Percentiles rank a stretch among this genome's conserved stretches.
phyloP scores from a whole-genome alignment of 2,888 invertebrate genomes.

The Drosophila melanosoma region DNA sequence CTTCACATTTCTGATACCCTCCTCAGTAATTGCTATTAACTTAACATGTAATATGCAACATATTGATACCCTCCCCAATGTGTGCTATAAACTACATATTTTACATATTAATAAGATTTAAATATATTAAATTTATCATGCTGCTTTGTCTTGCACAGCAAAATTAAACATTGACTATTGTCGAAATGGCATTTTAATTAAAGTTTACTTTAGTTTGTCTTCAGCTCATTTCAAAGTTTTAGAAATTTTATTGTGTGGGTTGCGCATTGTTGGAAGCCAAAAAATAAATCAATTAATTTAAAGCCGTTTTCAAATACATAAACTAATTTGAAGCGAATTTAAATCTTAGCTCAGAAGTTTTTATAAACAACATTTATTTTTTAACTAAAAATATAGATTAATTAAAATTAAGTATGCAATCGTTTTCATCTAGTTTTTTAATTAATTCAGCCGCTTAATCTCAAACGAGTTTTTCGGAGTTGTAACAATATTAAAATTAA shows the following conservation, averaged over 20 bases:
- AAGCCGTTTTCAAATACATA: background rate
- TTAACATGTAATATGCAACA: background rate
- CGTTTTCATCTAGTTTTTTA: background rate
- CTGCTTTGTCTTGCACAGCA: background rate
- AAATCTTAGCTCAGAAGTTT: background rate
- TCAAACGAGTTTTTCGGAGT: conserved; percentile 1
- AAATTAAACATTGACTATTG: background rate
- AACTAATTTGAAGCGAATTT: background rate
- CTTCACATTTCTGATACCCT: conserved; percentile 42
- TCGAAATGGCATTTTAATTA: background rate
- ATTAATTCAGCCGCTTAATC: conserved; percentile 16
- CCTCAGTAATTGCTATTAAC: background rate
- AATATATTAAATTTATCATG: background rate
- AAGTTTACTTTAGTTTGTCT: background rate
- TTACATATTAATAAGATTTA: background rate
- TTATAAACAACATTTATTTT: background rate
- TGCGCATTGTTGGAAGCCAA: background rate
- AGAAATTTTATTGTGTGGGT: background rate
- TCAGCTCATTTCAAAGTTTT: background rate
- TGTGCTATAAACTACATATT: background rate
- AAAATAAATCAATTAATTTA: background rate
- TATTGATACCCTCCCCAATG: conserved; percentile 8
- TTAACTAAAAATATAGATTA: background rate
- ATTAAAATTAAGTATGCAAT: background rate
- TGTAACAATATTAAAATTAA: background rate